Conservation (phyloP, 2,888 invertebrate species). For the Plebejus anna region DNA sequence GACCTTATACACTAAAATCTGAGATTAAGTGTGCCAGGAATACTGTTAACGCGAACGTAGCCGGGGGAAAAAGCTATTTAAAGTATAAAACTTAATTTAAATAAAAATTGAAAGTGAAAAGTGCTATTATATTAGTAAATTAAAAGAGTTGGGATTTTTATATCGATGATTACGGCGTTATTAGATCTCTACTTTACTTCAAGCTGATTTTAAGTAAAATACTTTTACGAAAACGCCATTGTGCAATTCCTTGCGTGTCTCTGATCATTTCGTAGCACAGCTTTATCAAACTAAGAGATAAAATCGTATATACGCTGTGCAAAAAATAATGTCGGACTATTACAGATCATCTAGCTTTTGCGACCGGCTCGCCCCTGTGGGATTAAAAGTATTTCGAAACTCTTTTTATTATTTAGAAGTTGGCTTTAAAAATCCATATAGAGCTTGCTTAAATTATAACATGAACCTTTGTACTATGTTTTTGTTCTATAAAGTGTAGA, state of each 20-base stretch:
- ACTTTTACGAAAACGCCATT: constrained; percentile 5
- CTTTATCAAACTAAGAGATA: constrained; percentile 9
- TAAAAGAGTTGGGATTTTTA: background rate
- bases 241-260: constrained; percentile 7
- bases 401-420: background rate
- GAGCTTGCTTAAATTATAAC: background rate
- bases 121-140: background rate
- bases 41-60: no score
- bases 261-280: constrained; percentile 11
- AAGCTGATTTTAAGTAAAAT: background rate
- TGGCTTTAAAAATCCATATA: background rate
- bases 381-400: constrained; percentile 2
- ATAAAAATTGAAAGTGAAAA: background rate
- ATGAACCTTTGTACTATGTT: background rate
- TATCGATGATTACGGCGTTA: background rate
- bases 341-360: constrained; percentile 8
- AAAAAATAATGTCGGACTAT: constrained; percentile 5
- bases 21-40: no score
- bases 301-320: background rate
- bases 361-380: background rate
- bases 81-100: background rate
- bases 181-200: background rate
- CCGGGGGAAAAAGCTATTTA: no score
- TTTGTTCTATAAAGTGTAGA: background rate
- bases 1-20: no score